Evolutionary conservation across 2,113 vertebrate genomes (phyloP), one percentile per base, ranked within the genome.

Genomic region (Etheostoma cragini): DNA sequence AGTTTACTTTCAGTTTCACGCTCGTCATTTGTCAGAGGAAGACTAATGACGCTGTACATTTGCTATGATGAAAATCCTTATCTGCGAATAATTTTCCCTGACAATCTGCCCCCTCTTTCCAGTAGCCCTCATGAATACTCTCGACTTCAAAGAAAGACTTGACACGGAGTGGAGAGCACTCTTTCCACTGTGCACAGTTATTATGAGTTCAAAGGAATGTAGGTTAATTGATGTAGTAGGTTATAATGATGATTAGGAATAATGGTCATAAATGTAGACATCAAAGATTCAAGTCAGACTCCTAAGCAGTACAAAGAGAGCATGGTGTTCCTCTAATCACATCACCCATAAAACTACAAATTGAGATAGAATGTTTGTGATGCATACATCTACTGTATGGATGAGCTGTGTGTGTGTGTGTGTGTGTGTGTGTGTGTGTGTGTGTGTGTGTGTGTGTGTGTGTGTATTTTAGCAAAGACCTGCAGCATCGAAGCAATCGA

Each of bases 71-170:
- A 81, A 89, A 88, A 81, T 86, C 74, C 50, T 86, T 69, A 87
- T 47, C 64, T 52, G 60, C 12, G 1, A 64, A 80, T 72, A 17
- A 57, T 78, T 82, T 77, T 73, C n/a, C 72, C 30, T 22, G 63
- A 84, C 71, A 82, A 65, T 62, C n/a, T 19, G 10, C 24, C 35
- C 22, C 60, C 65, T 75, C 22, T 69, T 17, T 71, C 54, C 45
- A 68, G 72, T 50, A 53, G 82, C 62, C 46, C 57, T 82, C 52
- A 68, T 80, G 45, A 81, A 79, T 56, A 38, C 54, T 65, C 61
- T 49, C 8, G 70, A 78, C 82, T 85, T 91, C 78, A 90, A 90
- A 90, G 69, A 54, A 53, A 62, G 24, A 66, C 53, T 76, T 79
- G 83, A 86, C 63, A 58, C 16, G 15, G 21, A 58, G 38, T 21